Percentiles rank a stretch among this genome's conserved stretches.
Evolutionary conservation across 2,113 vertebrate genomes (phyloP).

Genomic region (Apeltes quadracus): DNA sequence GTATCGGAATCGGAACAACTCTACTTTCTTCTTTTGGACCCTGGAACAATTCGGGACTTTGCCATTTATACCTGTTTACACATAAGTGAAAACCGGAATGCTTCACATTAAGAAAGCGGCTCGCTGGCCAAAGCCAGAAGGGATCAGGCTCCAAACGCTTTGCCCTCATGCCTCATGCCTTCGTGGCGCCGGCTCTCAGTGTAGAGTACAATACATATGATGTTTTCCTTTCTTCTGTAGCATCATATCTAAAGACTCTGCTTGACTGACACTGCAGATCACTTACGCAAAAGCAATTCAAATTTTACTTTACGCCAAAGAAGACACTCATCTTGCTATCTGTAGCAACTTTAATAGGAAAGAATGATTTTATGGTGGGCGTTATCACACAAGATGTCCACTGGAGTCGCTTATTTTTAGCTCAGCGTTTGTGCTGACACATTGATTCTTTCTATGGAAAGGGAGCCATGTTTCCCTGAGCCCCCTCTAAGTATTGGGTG

Average conservation of each 20-base stretch:
- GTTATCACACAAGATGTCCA: conserved; percentile 4
- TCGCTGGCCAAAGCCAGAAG: not conserved
- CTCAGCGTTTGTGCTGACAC: conserved; percentile 28
- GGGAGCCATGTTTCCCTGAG: conserved; percentile 13
- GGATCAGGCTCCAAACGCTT: not conserved
- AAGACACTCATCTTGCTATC: not conserved
- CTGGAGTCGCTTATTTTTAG: conserved; percentile 15
- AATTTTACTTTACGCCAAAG: not conserved
- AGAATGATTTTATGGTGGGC: not conserved
- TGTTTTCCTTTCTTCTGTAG: no score
- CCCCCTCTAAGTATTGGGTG: not conserved
- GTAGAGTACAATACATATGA: no score
- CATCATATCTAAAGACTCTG: no score
- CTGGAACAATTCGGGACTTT: conserved; percentile 7
- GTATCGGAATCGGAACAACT: no score
- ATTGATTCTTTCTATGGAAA: conserved; percentile 23
- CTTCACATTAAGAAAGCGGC: not conserved
- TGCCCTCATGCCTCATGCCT: not conserved
- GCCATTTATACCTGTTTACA: conserved; percentile 4
- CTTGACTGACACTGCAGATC: not conserved
- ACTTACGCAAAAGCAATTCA: not conserved
- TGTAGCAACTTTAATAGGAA: not conserved
- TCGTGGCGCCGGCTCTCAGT: not conserved
- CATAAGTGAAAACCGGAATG: conserved; percentile 1
- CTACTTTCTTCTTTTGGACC: not conserved